Evolutionary conservation across 1,140 invertebrate species (phyloP).

Genomic region (Zaprionus nigranus): DNA sequence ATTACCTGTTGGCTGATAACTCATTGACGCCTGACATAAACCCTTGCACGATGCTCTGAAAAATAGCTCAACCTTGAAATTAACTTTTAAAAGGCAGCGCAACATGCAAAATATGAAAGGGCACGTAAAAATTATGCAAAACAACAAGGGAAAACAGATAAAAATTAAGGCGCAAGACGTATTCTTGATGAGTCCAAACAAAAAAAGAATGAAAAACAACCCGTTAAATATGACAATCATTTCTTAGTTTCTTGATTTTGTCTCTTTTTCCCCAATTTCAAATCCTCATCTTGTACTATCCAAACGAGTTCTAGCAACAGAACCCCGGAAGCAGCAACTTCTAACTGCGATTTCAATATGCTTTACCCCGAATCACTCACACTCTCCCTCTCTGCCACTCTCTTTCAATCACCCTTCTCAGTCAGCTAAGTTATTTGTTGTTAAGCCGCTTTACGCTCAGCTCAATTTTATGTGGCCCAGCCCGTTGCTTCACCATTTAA

Average conservation of each 20-base stretch:
- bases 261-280: background rate
- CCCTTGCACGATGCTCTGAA: slow-evolving; percentile 48
- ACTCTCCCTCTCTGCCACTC: background rate
- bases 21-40: slow-evolving; percentile 57
- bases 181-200: slow-evolving; percentile 40
- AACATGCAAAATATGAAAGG: slow-evolving; percentile 60
- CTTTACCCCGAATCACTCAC: slow-evolving; percentile 17
- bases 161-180: slow-evolving; percentile 7
- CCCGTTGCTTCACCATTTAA: too few species aligned
- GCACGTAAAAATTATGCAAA: background rate
- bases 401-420: background rate
- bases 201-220: slow-evolving; percentile 40
- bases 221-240: slow-evolving; percentile 71
- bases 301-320: background rate
- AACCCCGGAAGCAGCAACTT: slow-evolving; percentile 36
- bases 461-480: too few species aligned
- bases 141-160: slow-evolving; percentile 26
- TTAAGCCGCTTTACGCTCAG: slow-evolving; percentile 64
- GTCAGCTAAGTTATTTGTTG: slow-evolving; percentile 9
- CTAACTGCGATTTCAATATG: slow-evolving; percentile 54
- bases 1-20: slow-evolving; percentile 62
- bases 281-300: background rate
- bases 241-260: background rate
- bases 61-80: slow-evolving; percentile 82
- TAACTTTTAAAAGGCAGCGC: slow-evolving; percentile 63